These are phyloP conservation scores for Rhopalosiphum maidis DNA, from an alignment of 1,140 invertebrate species.

Conservation along the genomic window DNA sequence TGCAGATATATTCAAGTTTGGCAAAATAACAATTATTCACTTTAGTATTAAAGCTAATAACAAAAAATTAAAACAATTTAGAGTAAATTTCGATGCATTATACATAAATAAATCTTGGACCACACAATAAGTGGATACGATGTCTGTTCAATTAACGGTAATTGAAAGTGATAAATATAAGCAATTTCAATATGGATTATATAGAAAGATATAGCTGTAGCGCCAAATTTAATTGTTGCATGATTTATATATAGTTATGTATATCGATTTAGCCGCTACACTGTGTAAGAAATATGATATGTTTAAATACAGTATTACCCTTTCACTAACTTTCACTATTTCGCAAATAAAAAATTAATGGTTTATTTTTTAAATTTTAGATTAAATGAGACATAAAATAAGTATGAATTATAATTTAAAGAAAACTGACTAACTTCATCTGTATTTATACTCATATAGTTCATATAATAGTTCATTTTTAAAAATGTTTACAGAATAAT, in stretches of 20 bases:
- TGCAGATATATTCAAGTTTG: background rate
- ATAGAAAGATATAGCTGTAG: background rate
- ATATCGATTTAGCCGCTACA: background rate
- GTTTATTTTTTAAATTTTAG: background rate
- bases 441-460: background rate
- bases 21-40: background rate
- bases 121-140: too few relatives aligned
- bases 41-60: background rate
- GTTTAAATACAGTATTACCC: background rate
- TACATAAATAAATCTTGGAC: background rate
- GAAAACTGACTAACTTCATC: background rate
- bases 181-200: background rate
- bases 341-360: background rate
- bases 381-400: background rate
- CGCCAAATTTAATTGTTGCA: background rate
- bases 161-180: background rate
- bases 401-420: background rate
- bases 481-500: background rate
- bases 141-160: background rate
- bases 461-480: background rate
- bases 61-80: background rate
- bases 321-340: background rate
- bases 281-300: background rate
- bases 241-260: background rate
- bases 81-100: background rate